Evolutionary conservation across 2,797 vertebrate species (phyloP).

Genomic region (Sebastes nivosus): DNA sequence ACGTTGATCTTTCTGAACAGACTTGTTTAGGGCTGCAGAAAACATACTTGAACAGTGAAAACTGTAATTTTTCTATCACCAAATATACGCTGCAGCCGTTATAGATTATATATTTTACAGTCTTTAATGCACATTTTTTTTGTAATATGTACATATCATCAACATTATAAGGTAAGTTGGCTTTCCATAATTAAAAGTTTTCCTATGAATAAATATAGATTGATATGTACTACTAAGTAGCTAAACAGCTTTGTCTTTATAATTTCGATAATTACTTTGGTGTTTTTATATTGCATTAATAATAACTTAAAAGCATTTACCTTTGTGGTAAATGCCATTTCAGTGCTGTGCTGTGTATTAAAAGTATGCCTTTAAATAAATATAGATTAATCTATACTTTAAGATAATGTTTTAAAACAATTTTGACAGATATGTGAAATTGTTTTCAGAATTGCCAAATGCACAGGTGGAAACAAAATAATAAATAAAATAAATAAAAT

Average conservation of each 20-base stretch:
- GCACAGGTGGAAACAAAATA: background rate
- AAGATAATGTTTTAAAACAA: background rate
- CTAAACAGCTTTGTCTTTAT: background rate
- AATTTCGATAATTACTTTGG: background rate
- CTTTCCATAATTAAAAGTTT: background rate
- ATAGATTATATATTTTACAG: no score
- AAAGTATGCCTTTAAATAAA: background rate
- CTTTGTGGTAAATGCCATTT: no score
- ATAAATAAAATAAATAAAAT: no score
- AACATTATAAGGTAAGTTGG: background rate
- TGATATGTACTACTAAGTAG: background rate
- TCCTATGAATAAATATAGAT: background rate
- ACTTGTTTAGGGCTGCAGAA: background rate
- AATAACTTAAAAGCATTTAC: no score
- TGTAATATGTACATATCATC: no score
- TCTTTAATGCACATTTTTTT: no score
- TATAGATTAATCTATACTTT: background rate
- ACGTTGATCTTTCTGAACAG: background rate
- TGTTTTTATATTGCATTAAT: no score
- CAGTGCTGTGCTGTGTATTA: background rate
- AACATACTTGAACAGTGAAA: background rate
- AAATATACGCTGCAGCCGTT: rapidly evolving
- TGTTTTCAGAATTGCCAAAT: background rate
- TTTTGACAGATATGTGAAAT: background rate
- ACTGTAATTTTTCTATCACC: rapidly evolving